phyloP scores from a whole-genome alignment of 2,797 vertebrate species.

The Psittacula derbiana region DNA sequence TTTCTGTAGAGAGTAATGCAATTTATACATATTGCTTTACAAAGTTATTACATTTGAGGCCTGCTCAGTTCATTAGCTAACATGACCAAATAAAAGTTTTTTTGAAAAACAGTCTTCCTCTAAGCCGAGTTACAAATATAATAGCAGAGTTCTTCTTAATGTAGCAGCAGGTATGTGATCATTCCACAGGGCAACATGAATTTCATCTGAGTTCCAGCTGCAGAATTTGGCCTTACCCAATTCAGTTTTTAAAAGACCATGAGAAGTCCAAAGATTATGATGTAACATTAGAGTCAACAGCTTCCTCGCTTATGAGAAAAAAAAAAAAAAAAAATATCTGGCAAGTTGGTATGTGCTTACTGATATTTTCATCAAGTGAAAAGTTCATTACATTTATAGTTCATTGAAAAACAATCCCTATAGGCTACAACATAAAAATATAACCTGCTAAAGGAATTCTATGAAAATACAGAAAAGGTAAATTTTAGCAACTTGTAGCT shows the following conservation, averaged over 20 bases:
- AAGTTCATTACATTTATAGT: not conserved
- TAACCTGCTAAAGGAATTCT: not conserved
- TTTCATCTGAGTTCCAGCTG: not conserved
- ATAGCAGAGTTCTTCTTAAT: not conserved
- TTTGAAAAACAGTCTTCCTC: not conserved
- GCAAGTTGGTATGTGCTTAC: not conserved
- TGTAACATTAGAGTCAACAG: not conserved
- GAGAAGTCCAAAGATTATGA: not conserved
- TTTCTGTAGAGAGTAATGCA: not conserved
- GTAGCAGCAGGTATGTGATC: not conserved
- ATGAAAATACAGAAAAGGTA: not conserved
- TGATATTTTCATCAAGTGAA: not conserved
- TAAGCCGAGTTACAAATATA: not conserved
- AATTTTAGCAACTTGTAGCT: not conserved
- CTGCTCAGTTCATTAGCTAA: not conserved
- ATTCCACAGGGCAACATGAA: not conserved
- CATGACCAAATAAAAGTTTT: not conserved
- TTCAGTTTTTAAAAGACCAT: not conserved
- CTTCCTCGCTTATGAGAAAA: not conserved
- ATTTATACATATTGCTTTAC: not conserved
- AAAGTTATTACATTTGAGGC: not conserved
- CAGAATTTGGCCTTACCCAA: not conserved
- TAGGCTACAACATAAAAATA: not conserved
- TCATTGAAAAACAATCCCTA: not conserved
- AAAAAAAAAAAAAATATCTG: not conserved